Evolutionary conservation across 2,888 invertebrate species (phyloP).

Genomic region (Polylopha cassiicola): DNA sequence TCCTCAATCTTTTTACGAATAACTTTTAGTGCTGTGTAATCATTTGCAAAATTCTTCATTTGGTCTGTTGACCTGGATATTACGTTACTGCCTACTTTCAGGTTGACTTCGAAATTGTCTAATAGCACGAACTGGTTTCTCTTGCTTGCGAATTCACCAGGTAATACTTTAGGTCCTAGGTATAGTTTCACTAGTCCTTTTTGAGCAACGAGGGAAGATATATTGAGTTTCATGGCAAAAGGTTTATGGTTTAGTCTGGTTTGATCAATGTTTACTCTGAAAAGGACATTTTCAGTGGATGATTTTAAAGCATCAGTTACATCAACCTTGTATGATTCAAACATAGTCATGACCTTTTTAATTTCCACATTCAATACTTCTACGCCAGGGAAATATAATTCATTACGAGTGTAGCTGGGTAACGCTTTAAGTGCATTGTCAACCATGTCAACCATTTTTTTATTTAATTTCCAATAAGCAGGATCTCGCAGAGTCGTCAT

Average conservation of each 20-base stretch:
- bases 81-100: conserved; percentile 80
- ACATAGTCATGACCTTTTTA: conserved; percentile 80
- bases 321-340: conserved; percentile 80
- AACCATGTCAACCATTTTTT: conserved; percentile 76
- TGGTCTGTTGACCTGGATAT: conserved; percentile 80
- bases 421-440: conserved; percentile 75
- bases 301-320: conserved; percentile 77
- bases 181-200: conserved; percentile 81
- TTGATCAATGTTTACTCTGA: conserved; percentile 72
- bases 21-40: conserved; percentile 77
- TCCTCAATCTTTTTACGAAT: conserved; percentile 78
- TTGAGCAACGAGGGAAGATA: conserved; percentile 77
- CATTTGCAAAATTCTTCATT: conserved; percentile 76
- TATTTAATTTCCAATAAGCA: conserved; percentile 81
- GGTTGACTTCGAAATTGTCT: conserved; percentile 76
- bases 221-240: conserved; percentile 80
- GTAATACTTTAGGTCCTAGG: conserved; percentile 82
- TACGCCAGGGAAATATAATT: conserved; percentile 80
- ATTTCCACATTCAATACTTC: conserved; percentile 78
- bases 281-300: conserved; percentile 42
- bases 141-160: conserved; percentile 68
- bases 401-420: conserved; percentile 75
- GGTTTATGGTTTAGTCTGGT: conserved; percentile 83
- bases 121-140: conserved; percentile 77
- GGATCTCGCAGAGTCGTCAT: conserved; percentile 83